Evolutionary conservation across 2,113 vertebrate species (phyloP).

Genomic region (Cephalopterus ornatus): DNA sequence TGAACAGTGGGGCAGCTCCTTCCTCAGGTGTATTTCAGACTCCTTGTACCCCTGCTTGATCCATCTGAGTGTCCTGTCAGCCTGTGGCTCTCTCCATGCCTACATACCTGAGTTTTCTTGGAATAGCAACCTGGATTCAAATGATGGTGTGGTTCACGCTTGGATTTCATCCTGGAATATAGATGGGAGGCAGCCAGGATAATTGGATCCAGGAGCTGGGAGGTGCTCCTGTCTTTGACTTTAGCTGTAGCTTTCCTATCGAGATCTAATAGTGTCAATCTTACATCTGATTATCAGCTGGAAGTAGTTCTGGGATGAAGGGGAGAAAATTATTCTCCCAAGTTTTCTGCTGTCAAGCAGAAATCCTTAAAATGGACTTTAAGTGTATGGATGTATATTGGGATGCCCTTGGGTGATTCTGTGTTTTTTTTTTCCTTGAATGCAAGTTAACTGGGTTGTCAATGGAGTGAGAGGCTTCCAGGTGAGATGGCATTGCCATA

Average conservation of each 20-base stretch:
- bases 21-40: not conserved
- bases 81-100: not conserved
- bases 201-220: not conserved
- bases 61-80: not conserved
- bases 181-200: not conserved
- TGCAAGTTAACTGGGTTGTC: not conserved
- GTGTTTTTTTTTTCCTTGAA: not conserved
- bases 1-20: not conserved
- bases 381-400: not conserved
- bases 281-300: not conserved
- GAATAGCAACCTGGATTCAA: not conserved
- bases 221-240: not conserved
- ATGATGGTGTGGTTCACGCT: not conserved
- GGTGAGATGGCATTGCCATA: not conserved
- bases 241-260: not conserved
- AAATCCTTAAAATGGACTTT: not conserved
- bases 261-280: not conserved
- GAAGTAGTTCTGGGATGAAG: not conserved
- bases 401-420: not conserved
- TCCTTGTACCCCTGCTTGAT: not conserved
- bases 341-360: not conserved
- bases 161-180: not conserved
- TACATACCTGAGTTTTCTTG: not conserved
- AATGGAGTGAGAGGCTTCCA: not conserved
- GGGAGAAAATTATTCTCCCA: not conserved